Base-by-base conservation (phyloP, 1,140 invertebrate species). In the Stegodyphus dumicola region DNA sequence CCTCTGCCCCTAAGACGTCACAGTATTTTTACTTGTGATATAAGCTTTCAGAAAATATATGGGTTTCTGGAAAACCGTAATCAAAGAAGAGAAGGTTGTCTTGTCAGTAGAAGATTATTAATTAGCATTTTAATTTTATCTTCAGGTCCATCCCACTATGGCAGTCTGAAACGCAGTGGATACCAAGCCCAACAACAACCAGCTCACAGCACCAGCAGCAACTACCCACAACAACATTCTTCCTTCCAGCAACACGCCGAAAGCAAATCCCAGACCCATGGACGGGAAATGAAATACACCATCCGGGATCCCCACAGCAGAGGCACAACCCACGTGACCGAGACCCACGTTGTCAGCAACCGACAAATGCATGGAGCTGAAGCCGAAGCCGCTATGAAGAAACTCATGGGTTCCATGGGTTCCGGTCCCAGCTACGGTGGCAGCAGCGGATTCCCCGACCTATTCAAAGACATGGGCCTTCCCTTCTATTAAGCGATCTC, bases 341-440 rank as follows among this genome's bases (percentile, higher is more conserved):
- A 86, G 18, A 86, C 77, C 60, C 85, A 86, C 69, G 70, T 86
- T 6, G 77, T 79, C 17, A 86, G 69, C 51, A 86, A 86, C 71
- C 17, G 66, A 15, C 51, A 86, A 60, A 86, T 86, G 85, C 77
- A 86, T 60, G 85, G 77, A 6, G 85, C 76, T 15, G 85, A 86
- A 69, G 85, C 85, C n/a, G 85, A 86, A 51, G 85, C 85, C 7
- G 85, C 85, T n/a, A 79, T 86, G 77, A 86, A 86, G 66, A 80
- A 80, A 18, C 76, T 86, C 70, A 86, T 86, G 85, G 85, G 85
- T 56, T 79, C 76, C 70, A 86, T 86, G 85, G 83, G 83, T 65
- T 11, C 73, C 4, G 33, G 33, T 33, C 18, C 33, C 48, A 7
- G 51, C 5, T 64, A 48, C 48, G 18, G 53, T 15, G 49, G 54